Conservation (phyloP, 2,888 invertebrate species). For the Agriopis aurantiaria region DNA sequence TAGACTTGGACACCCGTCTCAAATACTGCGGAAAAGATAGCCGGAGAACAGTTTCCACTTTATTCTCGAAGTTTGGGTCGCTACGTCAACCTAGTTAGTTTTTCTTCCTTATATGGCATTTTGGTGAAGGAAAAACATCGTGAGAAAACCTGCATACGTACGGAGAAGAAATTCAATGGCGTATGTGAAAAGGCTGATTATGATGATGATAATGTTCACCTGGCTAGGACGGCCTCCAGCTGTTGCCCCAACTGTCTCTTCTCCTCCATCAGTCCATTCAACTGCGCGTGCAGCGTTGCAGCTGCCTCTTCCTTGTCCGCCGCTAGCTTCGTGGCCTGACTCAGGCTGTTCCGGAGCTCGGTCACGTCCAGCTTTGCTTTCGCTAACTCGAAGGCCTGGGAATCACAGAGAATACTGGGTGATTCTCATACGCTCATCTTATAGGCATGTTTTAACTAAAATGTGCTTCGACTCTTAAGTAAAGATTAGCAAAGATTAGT, state of each 20-base stretch:
- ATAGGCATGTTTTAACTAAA: too few species aligned
- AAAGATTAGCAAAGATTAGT: too few species aligned
- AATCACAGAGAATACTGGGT: neutral
- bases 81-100: too few species aligned
- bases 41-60: too few species aligned
- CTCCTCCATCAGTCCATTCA: slow-evolving; percentile 56
- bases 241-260: neutral
- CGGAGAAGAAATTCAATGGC: too few species aligned
- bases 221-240: slow-evolving; percentile 6
- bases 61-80: too few species aligned
- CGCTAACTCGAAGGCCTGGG: slow-evolving; percentile 81
- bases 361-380: slow-evolving; percentile 81
- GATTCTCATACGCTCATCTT: too few species aligned
- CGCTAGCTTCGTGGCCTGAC: slow-evolving; percentile 80
- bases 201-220: neutral
- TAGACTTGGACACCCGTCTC: too few species aligned
- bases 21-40: too few species aligned
- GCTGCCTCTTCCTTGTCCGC: slow-evolving; percentile 61
- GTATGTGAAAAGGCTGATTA: neutral
- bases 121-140: too few species aligned
- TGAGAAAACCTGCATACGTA: neutral
- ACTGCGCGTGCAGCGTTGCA: slow-evolving; percentile 61
- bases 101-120: too few species aligned
- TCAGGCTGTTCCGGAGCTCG: slow-evolving; percentile 75
- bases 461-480: too few species aligned